phyloP scores from a whole-genome alignment of 2,797 vertebrate genomes.

The Cynopterus sphinx region DNA sequence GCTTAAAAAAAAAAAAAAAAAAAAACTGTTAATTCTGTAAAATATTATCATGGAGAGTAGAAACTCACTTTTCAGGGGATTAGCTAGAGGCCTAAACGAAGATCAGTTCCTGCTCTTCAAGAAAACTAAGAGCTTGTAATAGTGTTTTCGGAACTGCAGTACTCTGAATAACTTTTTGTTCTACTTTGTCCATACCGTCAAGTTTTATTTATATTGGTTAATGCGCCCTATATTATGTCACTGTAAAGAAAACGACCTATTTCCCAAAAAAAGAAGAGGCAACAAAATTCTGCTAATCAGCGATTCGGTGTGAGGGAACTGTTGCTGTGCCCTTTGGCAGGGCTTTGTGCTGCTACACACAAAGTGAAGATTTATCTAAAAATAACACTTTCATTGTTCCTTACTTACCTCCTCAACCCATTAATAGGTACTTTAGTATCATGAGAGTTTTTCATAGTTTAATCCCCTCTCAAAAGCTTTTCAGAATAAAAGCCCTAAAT shows the following conservation, averaged over 20 bases:
- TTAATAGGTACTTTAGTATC: conserved; percentile 99
- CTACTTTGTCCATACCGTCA: neutral
- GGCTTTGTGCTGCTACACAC: conserved; percentile 86
- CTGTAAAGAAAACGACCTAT: conserved; percentile 70
- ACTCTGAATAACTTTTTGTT: neutral
- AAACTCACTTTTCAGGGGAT: conserved; percentile 52
- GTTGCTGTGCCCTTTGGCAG: conserved; percentile 79
- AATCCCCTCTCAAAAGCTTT: conserved; percentile 99
- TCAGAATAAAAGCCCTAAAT: conserved; percentile 98
- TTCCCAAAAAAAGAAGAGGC: conserved; percentile 69
- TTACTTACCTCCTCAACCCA: conserved; percentile 84
- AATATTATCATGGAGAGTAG: conserved; percentile 71
- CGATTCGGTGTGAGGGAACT: conserved; percentile 77
- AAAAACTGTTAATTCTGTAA: conserved; percentile 76
- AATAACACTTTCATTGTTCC: conserved; percentile 90
- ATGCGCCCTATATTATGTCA: conserved; percentile 71
- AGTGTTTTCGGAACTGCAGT: conserved; percentile 33
- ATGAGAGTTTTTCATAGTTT: conserved; percentile 99
- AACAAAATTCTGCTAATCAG: conserved; percentile 76
- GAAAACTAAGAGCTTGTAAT: neutral
- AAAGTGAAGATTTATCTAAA: conserved; percentile 89
- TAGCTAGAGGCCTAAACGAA: conserved; percentile 3
- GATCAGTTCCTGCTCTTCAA: neutral
- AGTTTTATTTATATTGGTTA: conserved; percentile 52
- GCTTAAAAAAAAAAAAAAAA: neutral